Conservation (phyloP, 2,113 vertebrate species). For the Dendropsophus ebraccatus region DNA sequence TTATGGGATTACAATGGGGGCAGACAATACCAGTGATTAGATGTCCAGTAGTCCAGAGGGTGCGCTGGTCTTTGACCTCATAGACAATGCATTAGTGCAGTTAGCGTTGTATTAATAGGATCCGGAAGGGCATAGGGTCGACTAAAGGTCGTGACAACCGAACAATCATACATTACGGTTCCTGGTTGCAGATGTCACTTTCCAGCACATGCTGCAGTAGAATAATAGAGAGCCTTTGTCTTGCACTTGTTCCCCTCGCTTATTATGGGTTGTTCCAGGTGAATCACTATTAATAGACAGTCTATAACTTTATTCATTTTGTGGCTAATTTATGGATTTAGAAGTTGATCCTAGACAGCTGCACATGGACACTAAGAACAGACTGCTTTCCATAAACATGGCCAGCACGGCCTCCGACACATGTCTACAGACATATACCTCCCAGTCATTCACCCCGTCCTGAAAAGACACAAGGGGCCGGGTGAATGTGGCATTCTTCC, state of each 20-base stretch:
- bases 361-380: constrained; percentile 21
- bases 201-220: neutral
- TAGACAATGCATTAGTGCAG: neutral
- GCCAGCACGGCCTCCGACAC: neutral
- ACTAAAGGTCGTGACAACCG: too few species aligned
- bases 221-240: neutral
- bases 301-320: constrained; percentile 33
- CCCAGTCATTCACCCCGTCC: constrained; percentile 19
- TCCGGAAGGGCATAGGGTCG: neutral
- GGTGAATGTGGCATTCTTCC: neutral
- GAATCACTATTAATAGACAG: constrained; percentile 50
- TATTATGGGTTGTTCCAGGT: constrained; percentile 42
- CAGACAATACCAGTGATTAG: too few species aligned
- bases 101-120: too few species aligned
- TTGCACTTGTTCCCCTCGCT: neutral
- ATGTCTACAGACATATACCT: neutral
- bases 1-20: too few species aligned
- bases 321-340: constrained; percentile 24
- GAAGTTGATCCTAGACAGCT: constrained; percentile 28
- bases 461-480: neutral
- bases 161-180: neutral
- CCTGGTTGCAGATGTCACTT: neutral
- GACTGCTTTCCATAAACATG: constrained; percentile 46
- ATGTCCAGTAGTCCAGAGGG: too few species aligned
- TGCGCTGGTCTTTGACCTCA: too few species aligned